Conservation (phyloP, 2,113 vertebrate genomes). For the Alaudala cheleensis region DNA sequence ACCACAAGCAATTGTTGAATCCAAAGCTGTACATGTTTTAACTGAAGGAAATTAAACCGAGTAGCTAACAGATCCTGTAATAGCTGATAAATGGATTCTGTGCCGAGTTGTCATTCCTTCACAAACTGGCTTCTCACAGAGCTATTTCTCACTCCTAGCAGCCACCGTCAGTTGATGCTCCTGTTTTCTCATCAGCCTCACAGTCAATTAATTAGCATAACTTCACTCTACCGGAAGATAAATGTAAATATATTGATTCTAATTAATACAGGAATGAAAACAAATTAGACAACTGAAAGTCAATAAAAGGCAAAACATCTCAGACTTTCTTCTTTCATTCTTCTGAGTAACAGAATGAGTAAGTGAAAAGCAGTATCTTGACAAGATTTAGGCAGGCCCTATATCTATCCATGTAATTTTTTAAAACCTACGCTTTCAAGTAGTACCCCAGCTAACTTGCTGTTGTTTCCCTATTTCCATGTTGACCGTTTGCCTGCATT, state of each 20-base stretch:
- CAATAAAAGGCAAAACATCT: neutral
- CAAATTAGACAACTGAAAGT: conserved; percentile 26
- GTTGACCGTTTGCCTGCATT: neutral
- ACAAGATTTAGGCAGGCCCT: neutral
- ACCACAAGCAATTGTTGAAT: neutral
- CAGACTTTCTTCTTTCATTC: neutral
- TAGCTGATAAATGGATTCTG: neutral
- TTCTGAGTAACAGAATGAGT: neutral
- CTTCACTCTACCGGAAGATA: conserved; percentile 2
- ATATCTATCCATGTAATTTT: neutral
- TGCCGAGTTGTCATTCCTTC: neutral
- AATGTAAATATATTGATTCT: conserved; percentile 34
- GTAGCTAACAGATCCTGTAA: neutral
- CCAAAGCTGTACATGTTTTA: neutral
- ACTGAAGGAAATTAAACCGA: neutral
- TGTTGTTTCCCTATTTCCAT: neutral
- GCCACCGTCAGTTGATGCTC: neutral
- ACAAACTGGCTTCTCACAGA: neutral
- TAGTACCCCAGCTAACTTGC: neutral
- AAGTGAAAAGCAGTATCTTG: neutral
- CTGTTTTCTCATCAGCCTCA: conserved; percentile 34
- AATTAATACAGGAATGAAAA: conserved; percentile 50
- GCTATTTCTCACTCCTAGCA: neutral
- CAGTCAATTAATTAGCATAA: conserved; percentile 19
- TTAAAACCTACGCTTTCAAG: neutral